phyloP scores from a whole-genome alignment of 92 coral and sea anemone species.

The Heteractis magnifica region DNA sequence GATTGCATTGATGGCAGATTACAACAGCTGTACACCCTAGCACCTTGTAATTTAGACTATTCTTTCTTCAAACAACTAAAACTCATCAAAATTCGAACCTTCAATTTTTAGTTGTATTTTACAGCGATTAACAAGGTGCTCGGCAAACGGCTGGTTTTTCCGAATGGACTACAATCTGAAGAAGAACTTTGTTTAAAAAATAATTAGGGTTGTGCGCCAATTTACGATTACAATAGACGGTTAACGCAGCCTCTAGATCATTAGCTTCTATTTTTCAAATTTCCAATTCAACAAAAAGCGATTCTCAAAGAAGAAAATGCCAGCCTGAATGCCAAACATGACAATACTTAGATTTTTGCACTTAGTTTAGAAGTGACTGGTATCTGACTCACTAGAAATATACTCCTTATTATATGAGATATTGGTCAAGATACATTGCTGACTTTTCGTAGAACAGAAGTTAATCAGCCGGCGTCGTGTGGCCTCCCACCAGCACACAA shows the following conservation, averaged over 20 bases:
- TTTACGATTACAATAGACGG: background rate
- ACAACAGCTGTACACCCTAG: background rate
- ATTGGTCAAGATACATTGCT: background rate
- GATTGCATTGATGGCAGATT: background rate
- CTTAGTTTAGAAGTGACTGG: background rate
- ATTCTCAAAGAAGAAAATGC: background rate
- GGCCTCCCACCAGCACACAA: background rate
- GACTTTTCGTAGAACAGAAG: background rate
- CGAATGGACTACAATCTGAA: background rate
- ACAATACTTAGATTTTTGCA: background rate
- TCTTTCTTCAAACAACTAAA: background rate
- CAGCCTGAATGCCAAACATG: background rate
- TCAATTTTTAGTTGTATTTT: background rate
- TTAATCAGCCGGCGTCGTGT: background rate
- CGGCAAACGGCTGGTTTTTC: background rate
- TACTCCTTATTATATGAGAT: background rate
- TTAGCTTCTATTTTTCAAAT: background rate
- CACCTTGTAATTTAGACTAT: constrained; percentile 28
- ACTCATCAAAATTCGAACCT: background rate
- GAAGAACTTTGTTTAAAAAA: background rate
- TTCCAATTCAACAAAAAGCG: background rate
- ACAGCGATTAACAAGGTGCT: background rate
- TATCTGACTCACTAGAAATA: background rate
- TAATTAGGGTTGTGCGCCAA: background rate
- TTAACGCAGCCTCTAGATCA: background rate